Percentiles rank a stretch among this genome's conserved stretches.
These are phyloP conservation scores for Chlamydotis undulata DNA, from an alignment of 2,113 vertebrate genomes.

Conservation along the genomic window DNA sequence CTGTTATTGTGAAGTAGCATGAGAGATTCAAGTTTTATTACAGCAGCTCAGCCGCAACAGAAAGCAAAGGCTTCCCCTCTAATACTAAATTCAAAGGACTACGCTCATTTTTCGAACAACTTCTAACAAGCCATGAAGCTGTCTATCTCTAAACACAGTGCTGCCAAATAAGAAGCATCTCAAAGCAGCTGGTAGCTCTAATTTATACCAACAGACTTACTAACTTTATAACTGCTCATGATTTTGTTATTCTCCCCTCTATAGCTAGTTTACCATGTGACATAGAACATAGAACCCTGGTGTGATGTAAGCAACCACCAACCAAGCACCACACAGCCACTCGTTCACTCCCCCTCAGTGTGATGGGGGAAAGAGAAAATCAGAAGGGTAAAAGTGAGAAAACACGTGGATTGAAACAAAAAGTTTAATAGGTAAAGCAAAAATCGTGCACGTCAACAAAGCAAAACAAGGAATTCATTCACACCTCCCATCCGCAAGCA, in stretches of 20 bases:
- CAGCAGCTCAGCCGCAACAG: background rate
- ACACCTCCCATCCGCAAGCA: too few species aligned
- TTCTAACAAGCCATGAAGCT: background rate
- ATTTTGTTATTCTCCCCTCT: background rate
- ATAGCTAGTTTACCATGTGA: background rate
- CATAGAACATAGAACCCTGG: background rate
- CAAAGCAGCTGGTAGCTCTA: background rate
- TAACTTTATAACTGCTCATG: background rate
- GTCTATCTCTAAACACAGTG: background rate
- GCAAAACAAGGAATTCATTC: background rate
- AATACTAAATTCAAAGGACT: background rate
- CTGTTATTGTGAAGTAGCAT: fast-evolving
- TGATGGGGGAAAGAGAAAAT: background rate
- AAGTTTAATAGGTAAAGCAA: background rate
- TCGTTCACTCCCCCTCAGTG: fast-evolving
- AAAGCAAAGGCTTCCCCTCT: background rate
- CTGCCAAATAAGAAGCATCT: background rate
- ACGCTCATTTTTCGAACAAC: background rate
- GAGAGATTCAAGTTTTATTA: background rate
- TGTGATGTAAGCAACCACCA: background rate
- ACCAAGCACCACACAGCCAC: background rate
- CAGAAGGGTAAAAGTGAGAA: background rate
- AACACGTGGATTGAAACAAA: background rate
- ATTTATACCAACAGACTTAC: background rate
- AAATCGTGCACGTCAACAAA: background rate